phyloP scores from a whole-genome alignment of 2,113 vertebrate genomes.

The Onychostruthus taczanowskii region DNA sequence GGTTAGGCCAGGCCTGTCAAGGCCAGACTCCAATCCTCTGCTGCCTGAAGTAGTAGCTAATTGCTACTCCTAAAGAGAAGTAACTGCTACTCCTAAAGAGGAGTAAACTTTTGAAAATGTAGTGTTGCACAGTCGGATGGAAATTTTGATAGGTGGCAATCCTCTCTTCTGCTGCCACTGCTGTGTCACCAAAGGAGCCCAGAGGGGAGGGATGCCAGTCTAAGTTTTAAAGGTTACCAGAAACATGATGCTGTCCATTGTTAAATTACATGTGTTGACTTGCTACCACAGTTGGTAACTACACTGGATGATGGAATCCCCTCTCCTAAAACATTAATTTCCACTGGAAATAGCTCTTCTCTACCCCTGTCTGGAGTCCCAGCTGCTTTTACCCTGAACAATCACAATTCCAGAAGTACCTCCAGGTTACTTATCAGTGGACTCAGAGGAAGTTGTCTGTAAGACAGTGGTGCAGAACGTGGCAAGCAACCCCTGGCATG shows the following conservation, averaged over 20 bases:
- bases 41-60: not conserved
- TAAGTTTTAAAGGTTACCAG: not conserved
- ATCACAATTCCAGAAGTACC: not conserved
- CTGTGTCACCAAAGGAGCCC: not conserved
- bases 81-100: not conserved
- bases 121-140: not conserved
- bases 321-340: not conserved
- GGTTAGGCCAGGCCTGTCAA: not conserved
- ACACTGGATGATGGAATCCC: not conserved
- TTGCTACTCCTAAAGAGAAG: not conserved
- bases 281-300: not conserved
- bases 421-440: not conserved
- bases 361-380: not conserved
- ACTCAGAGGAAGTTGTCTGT: not conserved
- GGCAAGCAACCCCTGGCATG: rapidly evolving
- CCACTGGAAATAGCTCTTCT: not conserved
- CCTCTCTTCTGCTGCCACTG: not conserved
- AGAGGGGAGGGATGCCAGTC: not conserved
- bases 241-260: not conserved
- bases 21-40: not conserved
- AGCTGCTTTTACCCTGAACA: not conserved
- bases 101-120: not conserved
- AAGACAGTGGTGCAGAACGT: not conserved
- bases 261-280: not conserved
- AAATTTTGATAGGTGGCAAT: not conserved